Conservation (phyloP, 2,113 vertebrate genomes). For the Leptobrachium leishanense region DNA sequence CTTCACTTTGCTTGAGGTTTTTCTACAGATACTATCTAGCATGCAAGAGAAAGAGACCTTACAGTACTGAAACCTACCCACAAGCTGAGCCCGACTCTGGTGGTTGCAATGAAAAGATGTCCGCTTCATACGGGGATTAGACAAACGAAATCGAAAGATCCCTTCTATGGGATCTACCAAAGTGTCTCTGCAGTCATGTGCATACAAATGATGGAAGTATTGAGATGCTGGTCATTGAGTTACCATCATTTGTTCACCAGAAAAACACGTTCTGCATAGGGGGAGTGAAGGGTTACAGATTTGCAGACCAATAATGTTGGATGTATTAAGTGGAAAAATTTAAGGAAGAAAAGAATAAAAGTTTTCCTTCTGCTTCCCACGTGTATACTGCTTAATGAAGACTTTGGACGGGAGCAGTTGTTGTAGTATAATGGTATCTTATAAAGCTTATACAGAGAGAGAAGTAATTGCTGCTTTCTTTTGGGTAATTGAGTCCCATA, state of each 20-base stretch:
- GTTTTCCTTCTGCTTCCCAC: slow-evolving; percentile 67
- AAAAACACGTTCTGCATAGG: slow-evolving; percentile 14
- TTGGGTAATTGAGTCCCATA: slow-evolving; percentile 74
- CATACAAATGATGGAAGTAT: slow-evolving; percentile 34
- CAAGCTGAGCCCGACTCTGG: slow-evolving; percentile 39
- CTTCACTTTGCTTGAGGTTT: slow-evolving; percentile 50
- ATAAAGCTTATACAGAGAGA: slow-evolving; percentile 54
- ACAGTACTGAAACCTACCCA: slow-evolving; percentile 19
- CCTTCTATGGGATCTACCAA: slow-evolving; percentile 27
- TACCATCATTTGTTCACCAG: slow-evolving; percentile 25
- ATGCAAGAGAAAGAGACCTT: slow-evolving; percentile 43
- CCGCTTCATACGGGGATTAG: slow-evolving; percentile 17
- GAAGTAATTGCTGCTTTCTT: slow-evolving; percentile 80
- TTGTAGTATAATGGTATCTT: slow-evolving; percentile 52
- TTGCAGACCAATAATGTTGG: slow-evolving; percentile 64
- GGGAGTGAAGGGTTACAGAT: slow-evolving; percentile 64
- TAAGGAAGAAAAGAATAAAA: slow-evolving; percentile 51
- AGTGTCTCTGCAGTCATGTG: slow-evolving; percentile 23
- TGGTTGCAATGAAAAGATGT: slow-evolving; percentile 10
- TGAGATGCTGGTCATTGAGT: slow-evolving; percentile 47
- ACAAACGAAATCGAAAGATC: not conserved
- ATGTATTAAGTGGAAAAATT: slow-evolving; percentile 18
- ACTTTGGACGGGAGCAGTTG: slow-evolving; percentile 56
- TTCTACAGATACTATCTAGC: slow-evolving; percentile 46
- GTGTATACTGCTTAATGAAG: slow-evolving; percentile 67